Percentiles rank a stretch among this genome's conserved stretches.
phyloP scores from a whole-genome alignment of 64 coral and sea anemone genomes.

The Platygyra sinensis region DNA sequence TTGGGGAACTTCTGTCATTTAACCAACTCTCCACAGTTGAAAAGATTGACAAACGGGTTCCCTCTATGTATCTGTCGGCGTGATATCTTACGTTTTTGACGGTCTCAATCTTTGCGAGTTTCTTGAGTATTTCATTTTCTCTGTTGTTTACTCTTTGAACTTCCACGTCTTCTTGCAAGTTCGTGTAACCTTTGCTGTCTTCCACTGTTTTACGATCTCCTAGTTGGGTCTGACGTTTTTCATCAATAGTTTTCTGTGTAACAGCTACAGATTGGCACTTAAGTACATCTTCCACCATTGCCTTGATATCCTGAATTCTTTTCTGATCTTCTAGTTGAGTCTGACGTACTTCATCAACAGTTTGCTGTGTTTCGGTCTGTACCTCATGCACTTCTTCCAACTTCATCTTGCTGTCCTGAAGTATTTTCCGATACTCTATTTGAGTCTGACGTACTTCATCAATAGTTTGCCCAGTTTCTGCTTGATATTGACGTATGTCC shows the following conservation, averaged over 20 bases:
- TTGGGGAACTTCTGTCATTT: neutral
- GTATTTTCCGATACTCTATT: neutral
- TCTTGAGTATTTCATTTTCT: neutral
- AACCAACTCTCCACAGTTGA: constrained; percentile 9
- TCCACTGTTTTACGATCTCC: neutral
- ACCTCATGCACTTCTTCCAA: neutral
- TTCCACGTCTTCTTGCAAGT: neutral
- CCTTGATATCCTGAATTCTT: too few species aligned
- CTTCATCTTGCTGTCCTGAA: too few species aligned
- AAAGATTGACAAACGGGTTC: constrained; percentile 37
- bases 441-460: constrained; percentile 5
- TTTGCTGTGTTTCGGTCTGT: neutral
- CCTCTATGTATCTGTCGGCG: neutral
- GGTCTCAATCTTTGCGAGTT: neutral
- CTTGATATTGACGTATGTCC: neutral
- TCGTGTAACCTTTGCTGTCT: neutral
- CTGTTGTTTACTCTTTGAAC: neutral
- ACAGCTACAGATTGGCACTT: too few species aligned
- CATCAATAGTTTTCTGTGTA: too few species aligned
- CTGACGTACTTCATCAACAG: neutral
- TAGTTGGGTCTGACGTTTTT: neutral
- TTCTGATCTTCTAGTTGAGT: too few species aligned
- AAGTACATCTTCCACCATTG: neutral
- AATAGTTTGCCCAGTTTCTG: constrained; percentile 12
- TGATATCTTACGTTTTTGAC: neutral